These are phyloP conservation scores for Stegastes partitus DNA, from an alignment of 2,113 vertebrate species.

Conservation along the genomic window DNA sequence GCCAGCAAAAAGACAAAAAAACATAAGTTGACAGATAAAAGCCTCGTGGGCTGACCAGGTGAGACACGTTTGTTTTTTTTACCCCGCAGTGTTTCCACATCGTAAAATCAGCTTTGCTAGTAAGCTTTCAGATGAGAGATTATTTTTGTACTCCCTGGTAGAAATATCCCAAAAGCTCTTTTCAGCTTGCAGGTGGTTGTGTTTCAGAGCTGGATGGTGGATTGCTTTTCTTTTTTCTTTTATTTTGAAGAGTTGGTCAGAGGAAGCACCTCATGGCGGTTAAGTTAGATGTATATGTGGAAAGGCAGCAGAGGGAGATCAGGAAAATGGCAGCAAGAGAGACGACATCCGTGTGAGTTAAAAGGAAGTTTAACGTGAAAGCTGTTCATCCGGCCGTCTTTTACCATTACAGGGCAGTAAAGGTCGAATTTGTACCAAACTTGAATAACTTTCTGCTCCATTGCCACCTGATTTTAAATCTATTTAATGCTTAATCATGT, in stretches of 20 bases:
- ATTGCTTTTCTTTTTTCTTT: neutral
- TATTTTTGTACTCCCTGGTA: constrained; percentile 72
- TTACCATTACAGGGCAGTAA: no score
- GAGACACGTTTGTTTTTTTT: constrained; percentile 9
- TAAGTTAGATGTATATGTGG: neutral
- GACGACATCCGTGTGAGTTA: neutral
- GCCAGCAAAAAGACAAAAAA: constrained; percentile 5
- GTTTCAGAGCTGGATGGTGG: constrained; percentile 15
- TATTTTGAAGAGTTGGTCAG: neutral
- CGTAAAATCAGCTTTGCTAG: constrained; percentile 53
- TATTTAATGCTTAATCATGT: neutral
- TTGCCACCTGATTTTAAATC: neutral
- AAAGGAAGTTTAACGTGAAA: neutral
- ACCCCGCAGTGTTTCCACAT: neutral
- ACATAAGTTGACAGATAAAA: constrained; percentile 14
- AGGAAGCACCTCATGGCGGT: neutral
- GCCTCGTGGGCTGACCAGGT: constrained; percentile 10
- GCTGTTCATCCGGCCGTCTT: neutral
- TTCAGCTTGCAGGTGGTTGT: constrained; percentile 17
- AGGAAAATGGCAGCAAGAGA: neutral
- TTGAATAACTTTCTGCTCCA: neutral
- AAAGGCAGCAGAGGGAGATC: no score
- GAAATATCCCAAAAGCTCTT: constrained; percentile 20
- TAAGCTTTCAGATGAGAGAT: constrained; percentile 43
- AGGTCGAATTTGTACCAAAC: neutral